phyloP scores from a whole-genome alignment of 2,888 invertebrate species.

The Philhelius pedissequus region DNA sequence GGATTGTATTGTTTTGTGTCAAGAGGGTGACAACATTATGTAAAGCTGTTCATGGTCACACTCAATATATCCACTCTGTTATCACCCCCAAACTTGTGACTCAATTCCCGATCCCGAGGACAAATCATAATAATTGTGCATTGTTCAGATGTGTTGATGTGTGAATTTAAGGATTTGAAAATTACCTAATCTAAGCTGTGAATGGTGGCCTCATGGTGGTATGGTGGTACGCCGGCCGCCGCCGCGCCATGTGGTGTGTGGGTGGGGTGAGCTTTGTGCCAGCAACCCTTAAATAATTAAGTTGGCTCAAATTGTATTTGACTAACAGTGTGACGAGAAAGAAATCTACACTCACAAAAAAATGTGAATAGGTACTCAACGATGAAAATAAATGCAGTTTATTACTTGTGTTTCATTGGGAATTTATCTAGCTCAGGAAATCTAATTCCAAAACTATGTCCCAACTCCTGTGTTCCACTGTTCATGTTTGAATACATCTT shows the following conservation, averaged over 20 bases:
- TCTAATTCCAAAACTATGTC: too few relatives aligned
- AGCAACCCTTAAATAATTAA: slow-evolving; percentile 37
- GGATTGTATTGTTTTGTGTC: neutral
- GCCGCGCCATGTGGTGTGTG: neutral
- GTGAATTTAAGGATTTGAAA: slow-evolving; percentile 54
- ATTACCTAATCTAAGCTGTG: slow-evolving; percentile 40
- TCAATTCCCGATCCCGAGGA: neutral
- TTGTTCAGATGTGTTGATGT: slow-evolving; percentile 68
- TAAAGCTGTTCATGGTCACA: slow-evolving; percentile 41
- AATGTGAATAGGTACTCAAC: too few relatives aligned
- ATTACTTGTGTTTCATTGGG: too few relatives aligned
- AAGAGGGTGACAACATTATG: slow-evolving; percentile 48
- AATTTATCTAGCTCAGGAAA: too few relatives aligned
- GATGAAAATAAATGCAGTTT: too few relatives aligned
- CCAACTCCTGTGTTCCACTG: too few relatives aligned
- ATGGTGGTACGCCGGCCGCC: neutral
- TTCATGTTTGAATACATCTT: too few relatives aligned
- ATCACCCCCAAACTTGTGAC: slow-evolving; percentile 12
- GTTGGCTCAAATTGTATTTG: slow-evolving; percentile 22
- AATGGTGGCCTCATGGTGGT: neutral
- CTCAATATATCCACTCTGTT: slow-evolving; percentile 35
- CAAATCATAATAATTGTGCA: slow-evolving; percentile 64
- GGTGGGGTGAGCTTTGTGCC: neutral
- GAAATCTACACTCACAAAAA: too few relatives aligned
- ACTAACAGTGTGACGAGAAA: slow-evolving; percentile 1